Conservation (phyloP, 2,888 invertebrate genomes). For the Nowickia ferox region DNA sequence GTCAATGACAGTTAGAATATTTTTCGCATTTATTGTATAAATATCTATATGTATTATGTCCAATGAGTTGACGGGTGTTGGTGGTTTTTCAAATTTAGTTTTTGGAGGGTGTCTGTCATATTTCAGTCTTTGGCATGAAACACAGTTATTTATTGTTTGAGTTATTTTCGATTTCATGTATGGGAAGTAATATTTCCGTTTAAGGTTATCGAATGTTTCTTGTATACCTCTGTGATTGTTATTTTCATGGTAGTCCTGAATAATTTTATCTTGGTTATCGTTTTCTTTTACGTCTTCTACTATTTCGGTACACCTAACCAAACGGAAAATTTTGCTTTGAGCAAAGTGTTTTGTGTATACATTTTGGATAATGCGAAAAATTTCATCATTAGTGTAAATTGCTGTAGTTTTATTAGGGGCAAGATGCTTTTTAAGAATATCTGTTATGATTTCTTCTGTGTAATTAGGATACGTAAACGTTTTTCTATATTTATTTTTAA, state of each 20-base stretch:
- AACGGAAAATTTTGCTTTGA: constrained; percentile 27
- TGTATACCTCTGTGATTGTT: constrained; percentile 61
- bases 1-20: too few relatives aligned
- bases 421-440: constrained; percentile 42
- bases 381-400: constrained; percentile 1
- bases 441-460: constrained; percentile 50
- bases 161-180: too few relatives aligned
- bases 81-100: too few relatives aligned
- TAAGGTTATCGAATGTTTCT: constrained; percentile 6
- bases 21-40: too few relatives aligned
- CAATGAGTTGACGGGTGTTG: too few relatives aligned
- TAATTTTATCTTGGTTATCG: constrained; percentile 61
- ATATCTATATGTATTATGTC: too few relatives aligned
- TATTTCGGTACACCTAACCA: constrained; percentile 61
- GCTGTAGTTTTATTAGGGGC: constrained; percentile 42
- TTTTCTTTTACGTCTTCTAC: constrained; percentile 41
- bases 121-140: too few relatives aligned
- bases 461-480: constrained; percentile 5
- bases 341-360: constrained; percentile 19
- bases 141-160: too few relatives aligned
- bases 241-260: constrained; percentile 65
- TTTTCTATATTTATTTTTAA: constrained; percentile 42
- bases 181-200: not conserved
- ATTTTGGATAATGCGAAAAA: constrained; percentile 1
- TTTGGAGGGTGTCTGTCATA: too few relatives aligned